Percentiles rank a stretch among this genome's conserved stretches.
Conservation (phyloP, 2,113 vertebrate genomes). For the Phyllopteryx taeniolatus region DNA sequence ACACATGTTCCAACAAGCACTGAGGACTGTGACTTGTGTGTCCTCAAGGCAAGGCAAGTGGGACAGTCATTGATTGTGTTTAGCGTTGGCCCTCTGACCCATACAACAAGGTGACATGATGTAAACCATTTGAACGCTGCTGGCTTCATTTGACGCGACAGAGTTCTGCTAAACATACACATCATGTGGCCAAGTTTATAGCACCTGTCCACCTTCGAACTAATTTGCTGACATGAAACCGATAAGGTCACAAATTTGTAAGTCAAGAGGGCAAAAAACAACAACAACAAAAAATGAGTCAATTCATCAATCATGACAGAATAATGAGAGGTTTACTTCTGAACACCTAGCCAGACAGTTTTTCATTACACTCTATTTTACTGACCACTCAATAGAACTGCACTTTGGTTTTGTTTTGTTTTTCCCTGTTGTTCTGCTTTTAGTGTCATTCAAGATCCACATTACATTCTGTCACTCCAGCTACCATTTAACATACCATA, state of each 20-base stretch:
- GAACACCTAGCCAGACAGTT: slow-evolving; percentile 29
- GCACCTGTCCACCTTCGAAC: slow-evolving; percentile 19
- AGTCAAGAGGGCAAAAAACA: not conserved
- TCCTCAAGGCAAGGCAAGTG: slow-evolving; percentile 39
- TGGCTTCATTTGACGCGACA: slow-evolving; percentile 60
- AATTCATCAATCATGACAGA: slow-evolving; percentile 40
- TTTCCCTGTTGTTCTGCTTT: slow-evolving; percentile 31
- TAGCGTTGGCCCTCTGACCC: slow-evolving; percentile 55
- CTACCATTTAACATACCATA: not conserved
- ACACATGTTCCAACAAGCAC: slow-evolving; percentile 41
- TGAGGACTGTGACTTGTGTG: slow-evolving; percentile 27
- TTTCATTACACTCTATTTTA: slow-evolving; percentile 27
- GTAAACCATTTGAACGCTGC: slow-evolving; percentile 50
- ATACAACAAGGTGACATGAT: slow-evolving; percentile 61
- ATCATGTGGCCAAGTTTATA: slow-evolving; percentile 12
- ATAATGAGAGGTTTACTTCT: slow-evolving; percentile 44
- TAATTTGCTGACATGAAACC: slow-evolving; percentile 29
- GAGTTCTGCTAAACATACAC: slow-evolving; percentile 46
- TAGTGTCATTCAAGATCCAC: slow-evolving; percentile 50
- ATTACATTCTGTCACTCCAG: slow-evolving; percentile 44
- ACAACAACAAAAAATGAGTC: slow-evolving; percentile 31
- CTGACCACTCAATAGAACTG: slow-evolving; percentile 43
- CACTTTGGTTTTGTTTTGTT: slow-evolving; percentile 14
- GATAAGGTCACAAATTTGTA: slow-evolving; percentile 49
- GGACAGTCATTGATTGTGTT: slow-evolving; percentile 59